Evolutionary conservation across 92 coral and sea anemone species (phyloP).

Genomic region (Diadumene lineata): DNA sequence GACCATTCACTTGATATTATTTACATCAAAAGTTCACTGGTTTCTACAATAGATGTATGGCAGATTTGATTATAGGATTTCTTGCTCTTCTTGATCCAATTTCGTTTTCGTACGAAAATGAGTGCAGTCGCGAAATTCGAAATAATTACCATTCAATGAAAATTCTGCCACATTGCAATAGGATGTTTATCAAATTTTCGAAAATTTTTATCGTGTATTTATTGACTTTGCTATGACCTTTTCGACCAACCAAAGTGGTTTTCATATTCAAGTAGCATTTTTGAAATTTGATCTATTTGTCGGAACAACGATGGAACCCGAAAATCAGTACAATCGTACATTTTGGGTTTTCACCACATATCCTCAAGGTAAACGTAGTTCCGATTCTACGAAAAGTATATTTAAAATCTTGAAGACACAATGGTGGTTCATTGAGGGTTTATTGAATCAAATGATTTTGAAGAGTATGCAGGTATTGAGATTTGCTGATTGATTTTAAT

Average conservation of each 20-base stretch:
- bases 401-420: not conserved
- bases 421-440: not conserved
- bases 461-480: not conserved
- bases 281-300: slow-evolving; percentile 16
- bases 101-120: not conserved
- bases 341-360: too few species aligned
- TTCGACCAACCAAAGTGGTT: slow-evolving; percentile 18
- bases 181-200: slow-evolving; percentile 55
- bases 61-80: slow-evolving; percentile 1
- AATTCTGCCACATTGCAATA: slow-evolving; percentile 37
- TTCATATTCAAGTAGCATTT: not conserved
- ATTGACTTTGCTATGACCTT: slow-evolving; percentile 5
- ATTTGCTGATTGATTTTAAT: slow-evolving; percentile 2
- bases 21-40: slow-evolving; percentile 16
- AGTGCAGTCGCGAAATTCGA: slow-evolving; percentile 14
- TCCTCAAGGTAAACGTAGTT: too few species aligned
- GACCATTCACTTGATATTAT: slow-evolving; percentile 12
- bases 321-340: too few species aligned
- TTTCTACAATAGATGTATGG: slow-evolving; percentile 10
- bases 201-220: slow-evolving; percentile 29
- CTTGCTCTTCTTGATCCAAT: not conserved
- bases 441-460: not conserved
- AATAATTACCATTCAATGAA: slow-evolving; percentile 22
- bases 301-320: too few species aligned
- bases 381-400: slow-evolving; percentile 1